Evolutionary conservation across 2,797 vertebrate species (phyloP).

Genomic region (Emydoidea blandingii): DNA sequence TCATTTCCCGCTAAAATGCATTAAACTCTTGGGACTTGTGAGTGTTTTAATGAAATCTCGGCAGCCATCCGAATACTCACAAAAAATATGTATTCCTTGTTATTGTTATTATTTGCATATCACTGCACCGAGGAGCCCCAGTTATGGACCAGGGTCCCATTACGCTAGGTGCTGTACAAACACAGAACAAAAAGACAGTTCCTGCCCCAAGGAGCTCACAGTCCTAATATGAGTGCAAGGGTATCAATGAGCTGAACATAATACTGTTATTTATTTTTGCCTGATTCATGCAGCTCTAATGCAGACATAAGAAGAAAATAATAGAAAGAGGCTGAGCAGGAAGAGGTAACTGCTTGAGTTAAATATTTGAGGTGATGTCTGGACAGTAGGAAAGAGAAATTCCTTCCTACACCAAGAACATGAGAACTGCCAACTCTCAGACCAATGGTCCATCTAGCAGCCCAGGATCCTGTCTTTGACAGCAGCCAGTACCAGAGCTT

Average conservation of each 20-base stretch:
- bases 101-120: neutral
- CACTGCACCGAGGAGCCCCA: conserved; percentile 19
- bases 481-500: too few relatives aligned
- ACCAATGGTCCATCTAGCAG: too few relatives aligned
- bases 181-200: conserved; percentile 11
- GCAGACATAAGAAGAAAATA: neutral
- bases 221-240: neutral
- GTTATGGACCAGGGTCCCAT: neutral
- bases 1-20: neutral
- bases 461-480: too few relatives aligned
- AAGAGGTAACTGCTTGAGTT: neutral
- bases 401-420: neutral
- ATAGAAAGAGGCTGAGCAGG: neutral
- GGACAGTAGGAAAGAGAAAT: neutral
- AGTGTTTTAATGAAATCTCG: conserved; percentile 20
- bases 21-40: neutral
- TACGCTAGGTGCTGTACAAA: conserved; percentile 13
- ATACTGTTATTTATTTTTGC: neutral
- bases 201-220: neutral
- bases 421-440: too few relatives aligned
- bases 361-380: neutral
- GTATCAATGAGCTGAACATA: neutral
- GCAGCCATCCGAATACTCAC: accelerated
- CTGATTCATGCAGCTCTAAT: neutral
- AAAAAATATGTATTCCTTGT: neutral